Base-by-base conservation (phyloP, 53 echinoderm and acorn worm species). In the Luidia sarsii region DNA sequence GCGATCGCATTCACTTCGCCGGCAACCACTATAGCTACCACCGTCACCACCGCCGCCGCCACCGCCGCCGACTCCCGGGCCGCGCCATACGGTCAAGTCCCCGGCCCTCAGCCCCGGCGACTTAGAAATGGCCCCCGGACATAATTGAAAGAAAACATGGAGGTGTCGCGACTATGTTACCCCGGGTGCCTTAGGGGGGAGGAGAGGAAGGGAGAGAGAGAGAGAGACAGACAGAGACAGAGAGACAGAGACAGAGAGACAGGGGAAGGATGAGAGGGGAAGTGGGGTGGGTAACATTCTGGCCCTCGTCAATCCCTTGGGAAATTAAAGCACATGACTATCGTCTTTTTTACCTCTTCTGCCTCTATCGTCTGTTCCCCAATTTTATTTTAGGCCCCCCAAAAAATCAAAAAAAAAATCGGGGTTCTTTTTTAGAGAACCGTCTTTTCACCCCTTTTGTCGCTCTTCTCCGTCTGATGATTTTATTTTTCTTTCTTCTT, bases 81-180 rank as follows among this genome's bases (percentile, higher is more conserved):
- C 59, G 32, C 60, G 77, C 60, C 77, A 77, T 77, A 77, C 77
- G 77, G 77, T 77, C 77, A 60, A 15, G n/a, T n/a, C 39, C n/a
- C 71, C 16, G 48, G 62, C 77, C n/a, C n/a, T 77, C 48, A 60
- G 45, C 77, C 62, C 61, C n/a, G n/a, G n/a, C n/a, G 77, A 77
- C 77, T 77, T 60, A 45, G 61, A 77, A n/a, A n/a, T 77, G 59
- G 59, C 77, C 33, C 77, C n/a, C 61, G 3, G 61, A 30, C 61
- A 77, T 77, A 77, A 77, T 77, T 77, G 77, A 77, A 77, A 77
- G 77, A 77, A 77, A 77, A 77, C 77, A 77, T 77, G 77, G 61
- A 60, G 16, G 77, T 61, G 77, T 77, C 77, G 61, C 45, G 59
- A 28, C 59, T 77, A 77, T 77, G 77, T 77, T 77, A 60, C 54